Conservation (phyloP, 2,113 vertebrate genomes). For the Gymnobelideus leadbeateri region DNA sequence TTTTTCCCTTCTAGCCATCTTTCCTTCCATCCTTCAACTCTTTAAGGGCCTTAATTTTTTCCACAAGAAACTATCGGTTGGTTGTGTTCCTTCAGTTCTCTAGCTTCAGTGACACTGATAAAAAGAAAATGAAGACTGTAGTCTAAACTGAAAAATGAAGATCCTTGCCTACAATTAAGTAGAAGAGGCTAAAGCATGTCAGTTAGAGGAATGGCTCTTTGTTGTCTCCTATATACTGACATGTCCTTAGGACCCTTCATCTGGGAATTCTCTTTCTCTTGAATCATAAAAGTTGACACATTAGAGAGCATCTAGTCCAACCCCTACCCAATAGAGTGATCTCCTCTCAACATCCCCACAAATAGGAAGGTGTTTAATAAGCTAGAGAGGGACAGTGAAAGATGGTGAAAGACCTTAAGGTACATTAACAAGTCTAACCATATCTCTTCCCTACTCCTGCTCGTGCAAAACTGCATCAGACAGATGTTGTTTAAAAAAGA, state of each 20-base stretch:
- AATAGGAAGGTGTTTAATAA: neutral
- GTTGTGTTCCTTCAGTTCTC: neutral
- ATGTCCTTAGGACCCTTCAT: neutral
- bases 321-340: neutral
- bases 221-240: neutral
- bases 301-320: neutral
- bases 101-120: neutral
- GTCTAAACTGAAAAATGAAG: neutral
- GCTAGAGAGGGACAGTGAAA: neutral
- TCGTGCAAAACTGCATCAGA: neutral
- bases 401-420: neutral
- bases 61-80: neutral
- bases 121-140: neutral
- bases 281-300: neutral
- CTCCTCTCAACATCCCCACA: neutral
- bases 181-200: neutral
- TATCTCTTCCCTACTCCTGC: neutral
- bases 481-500: neutral
- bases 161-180: neutral
- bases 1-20: neutral
- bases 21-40: neutral
- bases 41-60: neutral
- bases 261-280: neutral
- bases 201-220: neutral
- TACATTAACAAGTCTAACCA: neutral